Base-by-base conservation (phyloP, 2,888 invertebrate genomes). In the Eupithecia subfuscata region DNA sequence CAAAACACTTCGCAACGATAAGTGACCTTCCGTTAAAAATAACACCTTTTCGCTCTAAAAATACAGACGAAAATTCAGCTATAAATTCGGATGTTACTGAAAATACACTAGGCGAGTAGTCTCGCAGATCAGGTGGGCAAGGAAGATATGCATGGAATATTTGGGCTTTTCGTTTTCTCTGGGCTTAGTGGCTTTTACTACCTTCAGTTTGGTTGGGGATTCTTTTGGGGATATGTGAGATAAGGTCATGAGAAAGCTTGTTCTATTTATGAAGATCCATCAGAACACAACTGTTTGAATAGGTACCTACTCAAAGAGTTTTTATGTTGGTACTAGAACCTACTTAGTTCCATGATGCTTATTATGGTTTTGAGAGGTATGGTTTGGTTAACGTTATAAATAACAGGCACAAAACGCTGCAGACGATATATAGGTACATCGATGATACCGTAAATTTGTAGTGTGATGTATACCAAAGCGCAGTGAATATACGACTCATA, bases 21-120 rank as follows among this genome's bases (percentile, higher is more conserved):
- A 80, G 79, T 79, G 81, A 75, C 69, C 75, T 75, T 69, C 71
- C 75, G 79, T 79, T 70, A 78, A 79, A 79, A 80, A 80, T 81
- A 81, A 79, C 78, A 78, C 76, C 78, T 75, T 76, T 71, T 68
- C 70, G 14, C 34, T 71, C 79, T 77, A 68, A 80, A 81, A 81
- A 81, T 80, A 81, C 79, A 80, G 75, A 71, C 75, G 73, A 18
- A 79, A 79, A 79, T 77, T 76, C 67, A 30, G 77, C 65, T 75
- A 64, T 73, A 67, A 78, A 75, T 78, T 76, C 60, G 64, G 64
- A 63, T 65, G 73, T 71, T 71, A 12, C 68, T 71, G 69, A 76
- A 75, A 75, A 71, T 73, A 78, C 70, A 75, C 70, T 45, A 76
- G 43, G 43, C 25, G 43, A 45, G 22, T 37, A 67, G 40, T 68